Percentiles rank a stretch among this genome's conserved stretches.
These are phyloP conservation scores for Carlito syrichta DNA, from an alignment of 2,113 vertebrate genomes.

Conservation along the genomic window DNA sequence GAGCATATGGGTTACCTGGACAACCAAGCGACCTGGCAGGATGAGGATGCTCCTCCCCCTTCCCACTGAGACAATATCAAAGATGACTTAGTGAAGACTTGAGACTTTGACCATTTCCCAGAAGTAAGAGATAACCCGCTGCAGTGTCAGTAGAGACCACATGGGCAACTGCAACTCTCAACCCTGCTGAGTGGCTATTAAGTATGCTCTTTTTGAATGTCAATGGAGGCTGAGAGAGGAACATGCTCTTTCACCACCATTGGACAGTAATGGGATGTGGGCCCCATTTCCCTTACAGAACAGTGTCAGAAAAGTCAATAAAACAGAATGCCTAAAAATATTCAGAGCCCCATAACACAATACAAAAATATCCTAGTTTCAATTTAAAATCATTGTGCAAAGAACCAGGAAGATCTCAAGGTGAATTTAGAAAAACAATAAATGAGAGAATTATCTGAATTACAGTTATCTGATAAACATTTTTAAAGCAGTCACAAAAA, in stretches of 20 bases:
- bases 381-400: not conserved
- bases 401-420: not conserved
- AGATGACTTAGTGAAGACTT: not conserved
- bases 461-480: no score
- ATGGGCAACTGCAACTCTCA: no score
- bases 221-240: not conserved
- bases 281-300: fast-evolving
- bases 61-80: not conserved
- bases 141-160: not conserved
- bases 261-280: not conserved
- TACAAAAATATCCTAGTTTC: no score
- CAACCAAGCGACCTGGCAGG: not conserved
- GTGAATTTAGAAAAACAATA: no score
- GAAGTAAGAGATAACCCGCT: not conserved
- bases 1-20: no score
- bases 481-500: not conserved
- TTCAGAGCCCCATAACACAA: not conserved
- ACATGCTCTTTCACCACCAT: no score
- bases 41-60: not conserved
- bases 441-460: no score
- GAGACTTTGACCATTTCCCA: not conserved
- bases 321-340: not conserved
- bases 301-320: no score
- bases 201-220: not conserved
- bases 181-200: no score